Percentiles rank a stretch among this genome's conserved stretches.
Conservation (phyloP, 2,888 invertebrate genomes). For the Cheilosia impressa region DNA sequence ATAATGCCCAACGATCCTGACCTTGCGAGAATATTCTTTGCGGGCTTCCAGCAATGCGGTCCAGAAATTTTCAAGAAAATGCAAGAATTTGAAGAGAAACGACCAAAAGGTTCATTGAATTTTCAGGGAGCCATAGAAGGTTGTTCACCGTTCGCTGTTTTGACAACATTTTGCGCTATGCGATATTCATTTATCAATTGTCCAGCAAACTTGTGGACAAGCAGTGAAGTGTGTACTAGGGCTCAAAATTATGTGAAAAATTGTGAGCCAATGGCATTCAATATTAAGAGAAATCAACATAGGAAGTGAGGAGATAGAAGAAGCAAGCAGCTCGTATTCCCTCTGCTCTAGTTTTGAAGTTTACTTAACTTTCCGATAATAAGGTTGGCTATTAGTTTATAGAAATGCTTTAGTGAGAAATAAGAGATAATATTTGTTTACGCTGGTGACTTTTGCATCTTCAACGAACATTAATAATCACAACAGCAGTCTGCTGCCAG, state of each 20-base stretch:
- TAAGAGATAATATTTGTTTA: too few species aligned
- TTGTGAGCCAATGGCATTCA: conserved; percentile 45
- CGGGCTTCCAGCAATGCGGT: conserved; percentile 30
- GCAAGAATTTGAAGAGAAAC: conserved; percentile 35
- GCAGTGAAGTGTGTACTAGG: conserved; percentile 25
- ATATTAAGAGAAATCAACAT: not conserved
- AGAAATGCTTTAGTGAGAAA: too few species aligned
- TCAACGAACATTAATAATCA: too few species aligned
- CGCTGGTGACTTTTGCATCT: too few species aligned
- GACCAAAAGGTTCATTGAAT: not conserved
- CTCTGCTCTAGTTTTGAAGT: too few species aligned
- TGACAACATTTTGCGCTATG: conserved; percentile 42
- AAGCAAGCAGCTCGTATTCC: too few species aligned
- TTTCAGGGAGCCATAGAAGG: not conserved
- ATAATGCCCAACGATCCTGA: conserved; percentile 36
- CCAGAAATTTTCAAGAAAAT: conserved; percentile 24
- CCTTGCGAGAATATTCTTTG: not conserved
- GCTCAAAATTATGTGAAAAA: conserved; percentile 34
- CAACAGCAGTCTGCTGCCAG: too few species aligned
- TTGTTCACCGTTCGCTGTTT: conserved; percentile 49
- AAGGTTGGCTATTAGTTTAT: too few species aligned
- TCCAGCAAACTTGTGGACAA: conserved; percentile 38
- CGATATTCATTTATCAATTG: conserved; percentile 46
- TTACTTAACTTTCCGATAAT: too few species aligned
- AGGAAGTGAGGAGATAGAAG: not conserved